These are phyloP conservation scores for Sebastes paucispinis DNA, from an alignment of 2,797 vertebrate genomes.

Conservation along the genomic window DNA sequence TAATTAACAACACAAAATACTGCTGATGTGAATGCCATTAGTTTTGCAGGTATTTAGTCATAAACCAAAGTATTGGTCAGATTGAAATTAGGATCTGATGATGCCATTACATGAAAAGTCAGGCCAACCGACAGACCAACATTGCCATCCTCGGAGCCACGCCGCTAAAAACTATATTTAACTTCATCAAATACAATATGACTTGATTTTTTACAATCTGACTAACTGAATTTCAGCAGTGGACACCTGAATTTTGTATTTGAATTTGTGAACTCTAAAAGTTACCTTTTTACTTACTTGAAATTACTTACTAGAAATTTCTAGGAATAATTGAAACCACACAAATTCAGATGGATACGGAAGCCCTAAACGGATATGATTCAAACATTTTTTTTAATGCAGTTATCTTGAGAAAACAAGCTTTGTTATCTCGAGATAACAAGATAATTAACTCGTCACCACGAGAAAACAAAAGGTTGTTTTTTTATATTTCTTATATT, in stretches of 20 bases:
- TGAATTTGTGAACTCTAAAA: neutral
- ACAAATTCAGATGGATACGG: neutral
- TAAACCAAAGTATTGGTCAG: neutral
- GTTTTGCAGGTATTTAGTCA: neutral
- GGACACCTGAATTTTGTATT: neutral
- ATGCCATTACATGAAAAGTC: neutral
- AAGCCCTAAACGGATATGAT: too few relatives aligned
- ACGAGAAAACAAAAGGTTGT: too few relatives aligned
- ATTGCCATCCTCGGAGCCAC: neutral
- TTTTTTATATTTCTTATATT: too few relatives aligned
- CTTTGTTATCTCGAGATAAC: too few relatives aligned
- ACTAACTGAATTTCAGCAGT: neutral
- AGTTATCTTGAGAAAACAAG: too few relatives aligned
- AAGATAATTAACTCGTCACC: too few relatives aligned
- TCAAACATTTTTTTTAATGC: too few relatives aligned
- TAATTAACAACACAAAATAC: neutral
- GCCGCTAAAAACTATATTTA: neutral
- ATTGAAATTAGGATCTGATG: neutral
- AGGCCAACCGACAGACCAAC: neutral
- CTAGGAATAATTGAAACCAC: neutral
- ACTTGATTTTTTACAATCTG: neutral
- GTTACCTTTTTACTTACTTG: neutral
- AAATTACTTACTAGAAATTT: neutral
- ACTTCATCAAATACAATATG: neutral
- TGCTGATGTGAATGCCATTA: neutral